Evolutionary conservation across 2,113 vertebrate species (phyloP).

Genomic region (Clupea harengus): DNA sequence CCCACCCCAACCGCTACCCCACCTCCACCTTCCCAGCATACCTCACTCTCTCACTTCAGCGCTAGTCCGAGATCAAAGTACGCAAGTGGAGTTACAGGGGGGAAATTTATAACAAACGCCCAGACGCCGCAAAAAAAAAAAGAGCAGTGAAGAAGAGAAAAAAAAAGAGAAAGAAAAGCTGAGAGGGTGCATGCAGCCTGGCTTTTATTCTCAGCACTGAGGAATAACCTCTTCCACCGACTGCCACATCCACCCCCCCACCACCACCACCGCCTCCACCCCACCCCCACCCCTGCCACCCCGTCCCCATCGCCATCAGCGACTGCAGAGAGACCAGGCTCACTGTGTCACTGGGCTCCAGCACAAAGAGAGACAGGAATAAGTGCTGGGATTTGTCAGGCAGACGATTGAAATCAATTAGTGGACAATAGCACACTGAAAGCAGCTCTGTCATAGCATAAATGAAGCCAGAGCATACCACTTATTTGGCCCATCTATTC

Average conservation of each 20-base stretch:
- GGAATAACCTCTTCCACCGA: too few species aligned
- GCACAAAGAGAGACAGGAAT: slow-evolving; percentile 39
- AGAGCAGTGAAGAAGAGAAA: neutral
- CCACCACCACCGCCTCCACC: neutral
- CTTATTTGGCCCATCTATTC: slow-evolving; percentile 19
- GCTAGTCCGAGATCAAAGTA: slow-evolving; percentile 65
- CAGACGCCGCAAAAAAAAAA: slow-evolving; percentile 49
- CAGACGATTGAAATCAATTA: slow-evolving; percentile 55
- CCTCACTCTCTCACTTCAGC: slow-evolving; percentile 46
- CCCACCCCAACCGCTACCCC: neutral
- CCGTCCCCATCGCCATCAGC: neutral
- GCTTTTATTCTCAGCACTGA: neutral
- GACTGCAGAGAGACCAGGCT: neutral
- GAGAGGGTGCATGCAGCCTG: neutral
- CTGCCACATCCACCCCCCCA: neutral
- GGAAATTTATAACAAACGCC: slow-evolving; percentile 64
- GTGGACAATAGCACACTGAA: slow-evolving; percentile 44
- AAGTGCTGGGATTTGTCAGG: slow-evolving; percentile 34
- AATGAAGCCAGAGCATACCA: slow-evolving; percentile 20
- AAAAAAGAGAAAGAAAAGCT: neutral
- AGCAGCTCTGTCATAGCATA: slow-evolving; percentile 37
- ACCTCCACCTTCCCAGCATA: slow-evolving; percentile 39
- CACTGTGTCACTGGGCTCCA: neutral
- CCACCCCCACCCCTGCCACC: neutral
- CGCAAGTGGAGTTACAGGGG: slow-evolving; percentile 42